A percentile compares a stretch with the other conserved stretches of the same genome.
Evolutionary conservation across 2,797 vertebrate genomes (phyloP).

Genomic region (Crocodylus rhombifer): DNA sequence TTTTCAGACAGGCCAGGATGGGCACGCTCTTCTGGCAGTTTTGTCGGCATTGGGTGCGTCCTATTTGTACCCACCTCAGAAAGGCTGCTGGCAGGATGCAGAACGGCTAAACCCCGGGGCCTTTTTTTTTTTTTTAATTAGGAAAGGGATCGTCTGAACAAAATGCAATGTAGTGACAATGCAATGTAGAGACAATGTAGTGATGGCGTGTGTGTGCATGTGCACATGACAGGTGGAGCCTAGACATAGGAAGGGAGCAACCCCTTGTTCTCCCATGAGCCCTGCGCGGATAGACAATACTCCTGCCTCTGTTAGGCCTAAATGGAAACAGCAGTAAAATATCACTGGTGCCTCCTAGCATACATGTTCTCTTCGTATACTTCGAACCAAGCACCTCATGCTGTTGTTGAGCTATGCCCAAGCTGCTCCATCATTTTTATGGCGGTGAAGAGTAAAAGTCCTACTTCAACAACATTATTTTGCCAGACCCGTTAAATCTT

Average conservation of each 20-base stretch:
- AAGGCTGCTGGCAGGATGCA: background rate
- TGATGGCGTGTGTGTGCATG: fast-evolving
- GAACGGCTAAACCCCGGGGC: background rate
- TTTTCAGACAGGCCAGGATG: background rate
- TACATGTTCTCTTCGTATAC: background rate
- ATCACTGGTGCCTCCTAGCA: background rate
- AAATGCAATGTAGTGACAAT: background rate
- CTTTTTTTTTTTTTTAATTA: background rate
- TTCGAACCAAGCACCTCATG: fast-evolving
- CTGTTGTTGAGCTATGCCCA: background rate
- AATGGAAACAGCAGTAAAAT: background rate
- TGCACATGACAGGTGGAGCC: fast-evolving
- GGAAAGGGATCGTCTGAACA: too few relatives aligned
- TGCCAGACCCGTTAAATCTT: conserved; percentile 70
- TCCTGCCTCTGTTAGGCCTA: background rate
- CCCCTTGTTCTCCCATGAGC: background rate
- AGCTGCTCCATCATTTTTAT: background rate
- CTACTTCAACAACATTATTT: conserved; percentile 40
- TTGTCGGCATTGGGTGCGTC: too few relatives aligned
- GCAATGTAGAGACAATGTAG: background rate
- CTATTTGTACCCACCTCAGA: background rate
- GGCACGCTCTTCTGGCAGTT: background rate
- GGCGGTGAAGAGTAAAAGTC: background rate
- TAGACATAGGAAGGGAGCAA: background rate
- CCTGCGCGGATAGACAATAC: background rate